Percentiles rank a stretch among this genome's conserved stretches.
Conservation (phyloP, 2,113 vertebrate species). For the Fulica atra region DNA sequence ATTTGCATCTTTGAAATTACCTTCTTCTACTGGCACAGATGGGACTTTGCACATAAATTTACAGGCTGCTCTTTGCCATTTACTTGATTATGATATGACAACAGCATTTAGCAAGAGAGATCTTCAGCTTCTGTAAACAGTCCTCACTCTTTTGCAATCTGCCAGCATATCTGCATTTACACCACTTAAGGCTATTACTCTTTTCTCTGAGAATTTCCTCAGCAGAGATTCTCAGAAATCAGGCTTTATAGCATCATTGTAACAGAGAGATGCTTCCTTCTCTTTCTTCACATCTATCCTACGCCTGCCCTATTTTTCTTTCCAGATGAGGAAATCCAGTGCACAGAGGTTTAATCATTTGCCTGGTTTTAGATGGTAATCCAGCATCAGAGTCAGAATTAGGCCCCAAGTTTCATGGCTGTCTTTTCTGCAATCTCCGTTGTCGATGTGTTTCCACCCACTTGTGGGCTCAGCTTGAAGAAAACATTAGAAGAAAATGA, state of each 20-base stretch:
- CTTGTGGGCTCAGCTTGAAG: slow-evolving; percentile 30
- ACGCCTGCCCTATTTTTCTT: rapidly evolving
- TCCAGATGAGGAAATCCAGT: background rate
- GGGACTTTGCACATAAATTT: slow-evolving; percentile 36
- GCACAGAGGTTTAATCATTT: background rate
- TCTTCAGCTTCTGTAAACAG: slow-evolving; percentile 36
- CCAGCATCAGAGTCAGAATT: background rate
- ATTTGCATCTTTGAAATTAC: slow-evolving; percentile 4
- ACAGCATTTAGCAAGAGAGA: slow-evolving; percentile 27
- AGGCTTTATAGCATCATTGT: background rate
- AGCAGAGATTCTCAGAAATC: background rate
- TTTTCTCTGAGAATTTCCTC: background rate
- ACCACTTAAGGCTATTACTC: background rate
- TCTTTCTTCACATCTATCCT: background rate
- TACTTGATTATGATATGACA: slow-evolving; percentile 32
- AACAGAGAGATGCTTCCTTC: background rate
- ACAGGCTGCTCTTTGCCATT: slow-evolving; percentile 17
- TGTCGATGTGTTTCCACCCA: slow-evolving; percentile 28
- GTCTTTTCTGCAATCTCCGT: background rate
- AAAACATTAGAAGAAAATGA: slow-evolving; percentile 23
- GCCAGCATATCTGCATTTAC: background rate
- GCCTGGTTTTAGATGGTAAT: background rate
- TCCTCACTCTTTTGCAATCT: background rate
- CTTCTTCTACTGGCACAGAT: slow-evolving; percentile 25
- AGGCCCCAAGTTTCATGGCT: background rate